Base-by-base conservation (phyloP, 2,113 vertebrate species). In the Delphinus delphis region DNA sequence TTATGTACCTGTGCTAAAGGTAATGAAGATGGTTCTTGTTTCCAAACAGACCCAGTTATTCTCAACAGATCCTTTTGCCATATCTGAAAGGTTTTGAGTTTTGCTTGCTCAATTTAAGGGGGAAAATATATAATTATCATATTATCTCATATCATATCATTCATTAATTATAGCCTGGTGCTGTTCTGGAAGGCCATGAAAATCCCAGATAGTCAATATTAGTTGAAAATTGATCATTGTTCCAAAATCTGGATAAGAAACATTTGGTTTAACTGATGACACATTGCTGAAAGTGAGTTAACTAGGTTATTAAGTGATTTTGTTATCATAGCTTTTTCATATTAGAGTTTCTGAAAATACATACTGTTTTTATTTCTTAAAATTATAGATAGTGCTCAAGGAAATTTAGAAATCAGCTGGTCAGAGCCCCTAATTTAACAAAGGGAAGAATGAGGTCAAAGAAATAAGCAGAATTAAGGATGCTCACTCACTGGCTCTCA, bases 221-320 rank as follows among this genome's bases (percentile, higher is more conserved):
- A 73, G 23, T 86, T 92, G 58, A 88, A 86, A 76, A 18, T 95
- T 33, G 9, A 73, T 90, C 58, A 95, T 68, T 55, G 76, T 76
- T 74, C 2, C 12, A 68, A 81, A 55, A 28, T 71, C 58, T 76
- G 1, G 17, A 33, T 74, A 62, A 73, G 20, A 87, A 93, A 58
- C 26, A 62, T 84, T 90, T 93, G 74, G 15, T 25, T 77, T 80
- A 53, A 44, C 6, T 84, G 26, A 26, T 26, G 36, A 47, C 13
- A 47, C 53, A 74, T 58, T 50, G 10, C 82, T 38, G 44, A 71
- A 21, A 91, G 70, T 31, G 50, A 68, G 13, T 33, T 21, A 70
- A 1, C 9, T 58, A 85, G 8, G 11, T 76, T 68, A 36, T 25
- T 21, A 68, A 20, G 17, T 70, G 53, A 82, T 93, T 92, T 77